These are phyloP conservation scores for Dioctria linearis DNA, from an alignment of 2,888 invertebrate genomes.

Conservation along the genomic window DNA sequence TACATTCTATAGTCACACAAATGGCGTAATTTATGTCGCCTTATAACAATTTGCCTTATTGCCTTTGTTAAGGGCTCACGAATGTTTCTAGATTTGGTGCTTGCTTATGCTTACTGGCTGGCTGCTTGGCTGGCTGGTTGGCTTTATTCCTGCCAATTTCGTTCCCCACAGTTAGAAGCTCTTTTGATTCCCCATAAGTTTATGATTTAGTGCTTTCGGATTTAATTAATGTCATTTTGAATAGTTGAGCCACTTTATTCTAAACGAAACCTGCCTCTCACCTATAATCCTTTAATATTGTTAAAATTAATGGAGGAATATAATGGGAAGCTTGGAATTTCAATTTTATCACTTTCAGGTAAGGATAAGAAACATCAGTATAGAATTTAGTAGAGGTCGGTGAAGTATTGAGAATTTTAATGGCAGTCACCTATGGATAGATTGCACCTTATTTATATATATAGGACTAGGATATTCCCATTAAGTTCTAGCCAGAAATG, in stretches of 20 bases:
- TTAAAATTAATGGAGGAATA: neutral
- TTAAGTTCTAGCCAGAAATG: too few relatives aligned
- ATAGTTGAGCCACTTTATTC: slow-evolving; percentile 45
- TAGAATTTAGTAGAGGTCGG: too few relatives aligned
- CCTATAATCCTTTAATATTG: slow-evolving; percentile 16
- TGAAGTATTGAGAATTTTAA: too few relatives aligned
- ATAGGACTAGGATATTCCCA: too few relatives aligned
- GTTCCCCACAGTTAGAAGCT: neutral
- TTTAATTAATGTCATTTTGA: slow-evolving; percentile 47
- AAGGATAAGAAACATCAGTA: too few relatives aligned
- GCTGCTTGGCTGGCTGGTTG: too few relatives aligned
- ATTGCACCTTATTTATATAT: too few relatives aligned
- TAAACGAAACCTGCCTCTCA: slow-evolving; percentile 16
- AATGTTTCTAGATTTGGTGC: slow-evolving; percentile 53
- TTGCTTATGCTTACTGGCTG: too few relatives aligned
- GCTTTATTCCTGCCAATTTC: slow-evolving; percentile 42
- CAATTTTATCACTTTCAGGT: neutral
- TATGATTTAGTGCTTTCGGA: slow-evolving; percentile 45
- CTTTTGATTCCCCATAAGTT: slow-evolving; percentile 39
- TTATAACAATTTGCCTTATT: slow-evolving; percentile 59
- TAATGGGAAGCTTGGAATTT: slow-evolving; percentile 30
- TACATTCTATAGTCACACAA: slow-evolving; percentile 57
- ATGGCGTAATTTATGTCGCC: slow-evolving; percentile 59
- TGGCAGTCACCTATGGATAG: too few relatives aligned
- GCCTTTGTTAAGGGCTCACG: slow-evolving; percentile 57